Evolutionary conservation across 2,113 vertebrate species (phyloP).

Genomic region (Scophthalmus maximus): DNA sequence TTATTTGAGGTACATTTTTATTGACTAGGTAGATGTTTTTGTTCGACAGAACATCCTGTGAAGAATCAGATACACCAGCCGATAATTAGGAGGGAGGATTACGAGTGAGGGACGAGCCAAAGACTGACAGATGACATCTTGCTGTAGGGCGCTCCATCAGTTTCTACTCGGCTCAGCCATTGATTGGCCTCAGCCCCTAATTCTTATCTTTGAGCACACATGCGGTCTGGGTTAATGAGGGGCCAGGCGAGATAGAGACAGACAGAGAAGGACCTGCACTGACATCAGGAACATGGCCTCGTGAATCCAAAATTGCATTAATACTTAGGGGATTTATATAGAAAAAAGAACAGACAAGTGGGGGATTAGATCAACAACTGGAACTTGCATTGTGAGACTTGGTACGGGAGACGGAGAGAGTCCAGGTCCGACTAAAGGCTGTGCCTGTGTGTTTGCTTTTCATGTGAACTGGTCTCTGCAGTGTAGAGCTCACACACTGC

Average conservation of each 20-base stretch:
- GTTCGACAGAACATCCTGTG: conserved; percentile 32
- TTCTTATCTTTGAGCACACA: conserved; percentile 66
- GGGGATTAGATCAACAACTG: conserved; percentile 65
- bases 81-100: conserved; percentile 55
- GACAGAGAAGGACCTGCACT: conserved; percentile 12
- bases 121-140: conserved; percentile 66
- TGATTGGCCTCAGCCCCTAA: conserved; percentile 57
- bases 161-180: conserved; percentile 53
- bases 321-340: conserved; percentile 65
- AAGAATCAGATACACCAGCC: conserved; percentile 41
- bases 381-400: conserved; percentile 52
- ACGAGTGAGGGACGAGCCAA: conserved; percentile 17
- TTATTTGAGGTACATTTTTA: conserved; percentile 16
- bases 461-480: conserved; percentile 60
- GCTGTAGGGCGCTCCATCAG: conserved; percentile 41
- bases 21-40: conserved; percentile 25
- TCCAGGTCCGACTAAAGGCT: conserved; percentile 51
- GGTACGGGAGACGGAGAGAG: conserved; percentile 42
- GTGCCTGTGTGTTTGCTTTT: conserved; percentile 53
- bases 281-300: conserved; percentile 44
- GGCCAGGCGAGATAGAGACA: conserved; percentile 25
- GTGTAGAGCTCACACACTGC: conserved; percentile 48
- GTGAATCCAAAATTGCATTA: conserved; percentile 59
- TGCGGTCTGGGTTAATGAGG: conserved; percentile 45
- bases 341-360: conserved; percentile 48